phyloP scores from a whole-genome alignment of 1,140 invertebrate genomes.

The Camponotus pennsylvanicus region DNA sequence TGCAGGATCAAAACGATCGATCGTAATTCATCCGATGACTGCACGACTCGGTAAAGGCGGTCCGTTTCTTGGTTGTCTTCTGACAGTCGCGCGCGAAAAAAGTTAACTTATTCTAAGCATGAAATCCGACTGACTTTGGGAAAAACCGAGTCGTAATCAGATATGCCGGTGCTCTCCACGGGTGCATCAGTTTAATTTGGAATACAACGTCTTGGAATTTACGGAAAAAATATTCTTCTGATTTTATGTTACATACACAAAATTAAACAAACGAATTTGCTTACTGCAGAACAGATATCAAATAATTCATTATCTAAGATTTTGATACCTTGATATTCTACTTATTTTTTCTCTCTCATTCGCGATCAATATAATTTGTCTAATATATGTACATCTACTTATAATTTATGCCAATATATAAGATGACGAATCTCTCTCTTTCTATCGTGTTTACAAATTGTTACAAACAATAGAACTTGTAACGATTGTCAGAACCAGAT shows the following conservation, averaged over 20 bases:
- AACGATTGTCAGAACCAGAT: no score
- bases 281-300: not conserved
- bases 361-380: not conserved
- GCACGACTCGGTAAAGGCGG: slow-evolving; percentile 17
- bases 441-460: no score
- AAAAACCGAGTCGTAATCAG: slow-evolving; percentile 70
- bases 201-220: not conserved
- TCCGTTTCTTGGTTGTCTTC: slow-evolving; percentile 60
- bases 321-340: no score
- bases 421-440: no score
- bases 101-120: slow-evolving; percentile 74
- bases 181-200: slow-evolving; percentile 53
- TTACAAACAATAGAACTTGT: no score
- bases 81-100: slow-evolving; percentile 69
- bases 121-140: slow-evolving; percentile 62
- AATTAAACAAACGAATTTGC: not conserved
- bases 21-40: slow-evolving; percentile 70
- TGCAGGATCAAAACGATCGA: slow-evolving; percentile 62
- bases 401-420: no score
- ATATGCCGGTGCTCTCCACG: slow-evolving; percentile 29
- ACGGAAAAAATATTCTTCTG: not conserved
- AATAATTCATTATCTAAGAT: no score
- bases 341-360: not conserved
- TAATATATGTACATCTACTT: no score
- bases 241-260: not conserved